phyloP scores from a whole-genome alignment of 2,797 vertebrate species.

The Neosilurus hyrtlii region DNA sequence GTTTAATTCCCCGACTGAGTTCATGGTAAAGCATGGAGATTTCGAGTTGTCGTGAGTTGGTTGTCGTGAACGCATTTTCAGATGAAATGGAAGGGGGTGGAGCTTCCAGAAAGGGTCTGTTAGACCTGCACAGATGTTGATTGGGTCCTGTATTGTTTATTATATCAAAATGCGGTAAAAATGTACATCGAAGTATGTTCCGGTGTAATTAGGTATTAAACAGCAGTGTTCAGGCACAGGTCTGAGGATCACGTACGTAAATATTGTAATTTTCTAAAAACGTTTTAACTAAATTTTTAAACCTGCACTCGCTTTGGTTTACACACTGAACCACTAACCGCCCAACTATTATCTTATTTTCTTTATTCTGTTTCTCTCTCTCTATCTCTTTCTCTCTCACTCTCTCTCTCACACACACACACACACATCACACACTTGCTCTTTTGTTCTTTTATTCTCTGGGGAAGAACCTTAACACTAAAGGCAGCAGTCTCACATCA shows the following conservation, averaged over 20 bases:
- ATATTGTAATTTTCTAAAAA: neutral
- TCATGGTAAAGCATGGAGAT: neutral
- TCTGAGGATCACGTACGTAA: too few species aligned
- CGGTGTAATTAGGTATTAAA: neutral
- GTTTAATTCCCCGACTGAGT: neutral
- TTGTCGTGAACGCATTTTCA: too few species aligned
- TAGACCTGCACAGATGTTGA: neutral
- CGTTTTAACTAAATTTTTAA: neutral
- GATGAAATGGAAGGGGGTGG: neutral
- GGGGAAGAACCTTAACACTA: slow-evolving; percentile 60
- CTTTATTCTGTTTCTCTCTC: neutral
- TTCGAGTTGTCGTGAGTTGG: too few species aligned
- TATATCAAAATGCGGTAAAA: neutral
- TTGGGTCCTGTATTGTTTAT: neutral
- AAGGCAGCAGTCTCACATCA: slow-evolving; percentile 49
- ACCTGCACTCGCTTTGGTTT: neutral
- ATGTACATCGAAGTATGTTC: neutral
- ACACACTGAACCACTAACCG: neutral
- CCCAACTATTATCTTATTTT: slow-evolving; percentile 19
- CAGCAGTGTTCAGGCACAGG: neutral
- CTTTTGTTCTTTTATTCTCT: slow-evolving; percentile 45
- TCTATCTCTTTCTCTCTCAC: neutral
- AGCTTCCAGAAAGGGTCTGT: neutral
- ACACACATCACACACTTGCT: neutral
- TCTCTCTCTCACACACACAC: neutral